Base-by-base conservation (phyloP, 1,140 invertebrate species). In the Medauroidea extradentata region DNA sequence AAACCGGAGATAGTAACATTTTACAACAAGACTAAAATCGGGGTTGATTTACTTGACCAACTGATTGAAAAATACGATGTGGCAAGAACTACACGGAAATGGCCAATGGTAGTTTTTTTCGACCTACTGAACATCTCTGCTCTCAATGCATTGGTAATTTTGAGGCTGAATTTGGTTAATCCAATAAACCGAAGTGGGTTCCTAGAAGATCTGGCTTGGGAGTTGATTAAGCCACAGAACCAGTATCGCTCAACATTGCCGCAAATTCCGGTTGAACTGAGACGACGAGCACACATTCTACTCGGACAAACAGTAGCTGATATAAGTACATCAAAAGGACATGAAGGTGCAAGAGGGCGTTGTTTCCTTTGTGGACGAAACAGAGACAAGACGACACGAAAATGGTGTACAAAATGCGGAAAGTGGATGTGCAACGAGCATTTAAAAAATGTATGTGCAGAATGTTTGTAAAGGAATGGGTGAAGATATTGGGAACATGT, bases 1-100 rank as follows among this genome's bases (percentile, higher is more conserved):
- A 76, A 75, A 60, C 73, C 75, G 27, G 67, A 69, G 41, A 70
- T 76, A 13, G 67, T 76, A 16, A 65, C 57, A 9, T 67, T 62
- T 60, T 76, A 78, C 55, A 75, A 76, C 57, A 14, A 49, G 14
- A 75, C 72, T 7, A 78, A 78, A 67, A 67, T 64, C 44, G 72
- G 69, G 14, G 75, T 78, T n/a, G 74, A 76, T 64, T 63, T 65
- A 13, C 63, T 71, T 14, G 73, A 76, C 58, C 60, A 73, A 59
- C 59, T 73, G 51, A 62, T 55, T 53, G 57, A 58, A 2, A 49
- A 21, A 7, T 71, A 67, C 54, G 63, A 50, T 38, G 50, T 52
- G 34, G 19, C 44, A 9, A 25, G 70, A 44, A 65, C 56, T 18
- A 70, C 58, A 5, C 9, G 2, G 1, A 57, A 3, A n/a, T 57